Base-by-base conservation (phyloP, 2,113 vertebrate species). In the Otocyon megalotis region DNA sequence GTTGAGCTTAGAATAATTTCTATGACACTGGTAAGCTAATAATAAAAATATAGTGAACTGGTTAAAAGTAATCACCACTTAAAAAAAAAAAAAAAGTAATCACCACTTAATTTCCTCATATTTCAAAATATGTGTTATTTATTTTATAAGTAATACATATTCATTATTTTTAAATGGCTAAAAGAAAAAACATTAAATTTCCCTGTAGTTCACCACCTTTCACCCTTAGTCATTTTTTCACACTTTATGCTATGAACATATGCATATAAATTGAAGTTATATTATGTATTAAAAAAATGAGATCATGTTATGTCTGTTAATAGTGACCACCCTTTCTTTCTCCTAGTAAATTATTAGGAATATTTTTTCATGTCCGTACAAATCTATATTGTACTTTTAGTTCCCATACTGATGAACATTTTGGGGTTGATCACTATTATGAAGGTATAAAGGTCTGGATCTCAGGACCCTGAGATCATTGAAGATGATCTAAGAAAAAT, bases 1-100 rank as follows among this genome's bases (percentile, higher is more conserved):
- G 37, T 89, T 91, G 63, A 80, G 67, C 26, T 94, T 87, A 90
- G 85, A 93, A 81, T 79, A 94, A 71, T 93, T 48, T 90, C n/a
- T 63, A 0, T 88, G 58, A 62, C n/a, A 32, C n/a, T 92, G 76
- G 14, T 94, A 93, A 96, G 26, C 28, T 92, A 50, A 65, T 92
- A 50, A 65, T 62, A 67, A 72, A 72, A 80, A 71, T 94, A 4
- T 96, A 28, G 30, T 79, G 37, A 58, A 20, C 24, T 50, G 3
- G 65, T 72, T 82, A 90, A 58, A 92, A 87, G 30, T 93, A 86
- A 43, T 86, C 16, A 67, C 50, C 50, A 74, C 9, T 72, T 76
- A 77, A 17, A n/a, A n/a, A n/a, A n/a, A n/a, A n/a, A n/a, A n/a
- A n/a, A 90, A 58, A 92, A 87, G 30, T 93, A 86, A 43, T 86